Evolutionary conservation across 2,888 invertebrate species (phyloP), one percentile per base, ranked within the genome.

Genomic region (Elysia crispata): DNA sequence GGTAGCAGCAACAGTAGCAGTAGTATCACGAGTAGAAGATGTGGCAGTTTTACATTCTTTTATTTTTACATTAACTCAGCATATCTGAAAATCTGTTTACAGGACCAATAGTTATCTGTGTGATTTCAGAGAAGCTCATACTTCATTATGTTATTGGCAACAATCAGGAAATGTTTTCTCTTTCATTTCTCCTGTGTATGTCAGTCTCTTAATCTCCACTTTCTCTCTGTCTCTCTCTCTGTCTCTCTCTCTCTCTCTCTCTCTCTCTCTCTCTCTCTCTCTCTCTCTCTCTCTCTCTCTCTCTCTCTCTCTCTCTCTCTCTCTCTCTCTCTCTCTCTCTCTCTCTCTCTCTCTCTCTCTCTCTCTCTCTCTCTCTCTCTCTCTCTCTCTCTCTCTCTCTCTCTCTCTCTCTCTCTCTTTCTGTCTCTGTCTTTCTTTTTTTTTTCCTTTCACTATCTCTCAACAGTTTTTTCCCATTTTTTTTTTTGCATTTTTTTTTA

Each of bases 311-410:
- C 49, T 41, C 70, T 31, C 57, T 13, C 25, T 20, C 8, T 75
- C 30, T 76, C 60, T 50, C 76, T 70, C 82, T 86, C 11, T 85
- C n/a, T 62, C 60, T 23, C n/a, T n/a, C 15, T 33, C 62, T 33
- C 62, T 20, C 15, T 23, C 20, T 33, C n/a, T 1, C 1, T 30
- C 30, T n/a, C 11, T 20, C n/a, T 62, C 30, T 31, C 20, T 33
- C 18, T 49, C 66, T 25, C 11, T 23, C 5, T 28, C 50, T 18
- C 23, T 25, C 15, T 64, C 20, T 41, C 25, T 15, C 25, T 64
- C 50, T 66, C 25, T 13, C 30, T 25, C 76, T 49, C 25, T 28
- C 11, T 41, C 76, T 67, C 66, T 23, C 15, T 76, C 67, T 41
- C 15, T 30, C 30, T 31, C 31, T 30, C 20, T 20, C n/a, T 60